Evolutionary conservation across 2,113 vertebrate species (phyloP), one percentile per base, ranked within the genome.

Genomic region (Pandion haliaetus): DNA sequence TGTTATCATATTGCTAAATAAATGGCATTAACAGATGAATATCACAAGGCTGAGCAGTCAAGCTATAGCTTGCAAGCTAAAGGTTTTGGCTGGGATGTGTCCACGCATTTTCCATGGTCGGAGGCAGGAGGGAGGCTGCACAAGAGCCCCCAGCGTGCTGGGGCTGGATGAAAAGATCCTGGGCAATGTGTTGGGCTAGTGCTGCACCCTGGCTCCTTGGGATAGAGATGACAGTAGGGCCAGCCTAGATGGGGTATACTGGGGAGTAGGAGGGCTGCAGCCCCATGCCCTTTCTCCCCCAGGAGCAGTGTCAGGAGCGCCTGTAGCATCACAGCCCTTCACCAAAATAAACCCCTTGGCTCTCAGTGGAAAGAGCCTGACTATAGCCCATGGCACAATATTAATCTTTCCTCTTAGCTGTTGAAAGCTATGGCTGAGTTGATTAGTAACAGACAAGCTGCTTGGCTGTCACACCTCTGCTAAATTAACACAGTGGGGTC

Each of bases 221-320:
- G 55, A 38, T 49, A 57, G 47, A 65, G 25, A 12, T 6, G 16
- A 14, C 50, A 58, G 29, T 8, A 44, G 15, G 32, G 3, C 29
- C 29, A 84, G 12, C 4, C 52, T 71, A 29, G 29, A 29, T 10
- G 14, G n/a, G 71, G 3, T 63, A 21, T 6, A 8, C 3, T 3
- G 28, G 7, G 14, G 8, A 4, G 2, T 20, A 8, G 26, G 16
- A 85, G 25, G 45, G 23, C 38, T 86, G 40, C 34, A 81, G 36
- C 21, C 12, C 32, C 34, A 1, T 4, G 24, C 2, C 16, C 26
- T 20, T 52, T 12, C 2, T 55, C 10, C 44, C 28, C 6, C 16
- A 17, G 36, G 10, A 17, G 8, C 36, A 11, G 6, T 12, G 18
- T 14, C 0, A 0, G 32, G 25, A 59, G 34, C 59, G 50, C 18